Evolutionary conservation across 2,113 vertebrate genomes (phyloP).

Genomic region (Mormyrus lacerda): DNA sequence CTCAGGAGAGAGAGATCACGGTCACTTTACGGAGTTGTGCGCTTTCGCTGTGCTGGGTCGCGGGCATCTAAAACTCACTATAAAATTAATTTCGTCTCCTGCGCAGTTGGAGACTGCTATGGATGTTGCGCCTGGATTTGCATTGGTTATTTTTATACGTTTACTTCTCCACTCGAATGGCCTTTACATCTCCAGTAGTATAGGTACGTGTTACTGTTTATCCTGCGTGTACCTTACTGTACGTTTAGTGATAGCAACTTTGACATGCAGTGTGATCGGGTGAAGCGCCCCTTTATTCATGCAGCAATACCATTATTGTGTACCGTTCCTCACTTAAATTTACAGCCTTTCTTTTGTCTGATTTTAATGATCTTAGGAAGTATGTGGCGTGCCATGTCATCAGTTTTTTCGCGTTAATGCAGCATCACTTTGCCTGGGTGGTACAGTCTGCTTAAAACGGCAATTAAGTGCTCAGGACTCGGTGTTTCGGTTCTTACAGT

Average conservation of each 20-base stretch:
- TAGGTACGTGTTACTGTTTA: constrained; percentile 21
- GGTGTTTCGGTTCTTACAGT: background rate
- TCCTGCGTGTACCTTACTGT: background rate
- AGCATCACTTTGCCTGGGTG: background rate
- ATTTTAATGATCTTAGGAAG: background rate
- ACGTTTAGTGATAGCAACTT: background rate
- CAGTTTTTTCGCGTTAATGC: background rate
- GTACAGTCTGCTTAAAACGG: background rate
- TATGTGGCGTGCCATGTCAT: constrained; percentile 7
- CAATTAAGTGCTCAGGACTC: background rate
- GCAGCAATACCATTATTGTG: background rate
- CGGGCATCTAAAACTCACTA: background rate
- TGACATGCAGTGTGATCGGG: background rate
- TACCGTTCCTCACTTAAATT: background rate
- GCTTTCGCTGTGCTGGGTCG: background rate
- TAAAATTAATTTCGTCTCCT: background rate
- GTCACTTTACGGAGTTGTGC: background rate
- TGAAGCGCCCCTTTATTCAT: background rate
- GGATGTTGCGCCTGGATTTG: constrained; percentile 22
- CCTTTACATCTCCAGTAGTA: constrained; percentile 23
- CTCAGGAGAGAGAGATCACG: background rate
- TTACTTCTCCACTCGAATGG: constrained; percentile 11
- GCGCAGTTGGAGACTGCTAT: constrained; percentile 15
- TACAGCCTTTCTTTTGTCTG: background rate
- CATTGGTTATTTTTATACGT: constrained; percentile 15